These are phyloP conservation scores for Nesometra sesokonis DNA, from an alignment of 35 echinoderm and acorn worm species.

Conservation along the genomic window DNA sequence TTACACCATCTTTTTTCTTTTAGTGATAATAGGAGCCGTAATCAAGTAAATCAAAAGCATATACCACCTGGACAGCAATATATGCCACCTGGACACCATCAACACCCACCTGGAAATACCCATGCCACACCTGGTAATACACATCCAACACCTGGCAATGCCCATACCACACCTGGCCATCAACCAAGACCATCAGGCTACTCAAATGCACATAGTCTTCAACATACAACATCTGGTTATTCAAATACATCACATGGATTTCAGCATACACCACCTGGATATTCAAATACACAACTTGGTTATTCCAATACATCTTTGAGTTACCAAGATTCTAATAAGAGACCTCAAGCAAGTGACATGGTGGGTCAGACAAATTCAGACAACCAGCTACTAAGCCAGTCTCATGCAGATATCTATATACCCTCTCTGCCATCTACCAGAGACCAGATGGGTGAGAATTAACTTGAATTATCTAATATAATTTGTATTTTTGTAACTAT, in stretches of 20 bases:
- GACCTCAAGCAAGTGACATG: not conserved
- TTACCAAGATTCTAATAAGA: not conserved
- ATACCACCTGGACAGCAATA: not conserved
- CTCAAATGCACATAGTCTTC: not conserved
- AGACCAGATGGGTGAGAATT: not conserved
- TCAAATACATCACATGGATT: not conserved
- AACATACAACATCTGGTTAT: not conserved
- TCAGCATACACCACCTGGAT: not conserved
- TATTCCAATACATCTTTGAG: not conserved
- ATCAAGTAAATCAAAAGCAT: not conserved
- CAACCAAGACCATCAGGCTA: not conserved
- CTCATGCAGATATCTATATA: conserved; percentile 60
- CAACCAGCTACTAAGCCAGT: not conserved
- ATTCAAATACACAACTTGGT: not conserved
- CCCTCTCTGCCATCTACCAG: conserved; percentile 32
- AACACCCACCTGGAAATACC: not conserved
- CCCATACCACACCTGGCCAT: not conserved
- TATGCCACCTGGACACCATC: not conserved
- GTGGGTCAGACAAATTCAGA: not conserved
- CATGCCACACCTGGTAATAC: not conserved
- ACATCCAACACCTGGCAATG: not conserved
- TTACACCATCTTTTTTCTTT: too few species aligned
- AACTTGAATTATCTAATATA: too few species aligned
- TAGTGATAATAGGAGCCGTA: too few species aligned
- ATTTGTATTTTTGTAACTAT: too few species aligned